Conservation (phyloP, 2,797 vertebrate species). For the Esox masquinongy region DNA sequence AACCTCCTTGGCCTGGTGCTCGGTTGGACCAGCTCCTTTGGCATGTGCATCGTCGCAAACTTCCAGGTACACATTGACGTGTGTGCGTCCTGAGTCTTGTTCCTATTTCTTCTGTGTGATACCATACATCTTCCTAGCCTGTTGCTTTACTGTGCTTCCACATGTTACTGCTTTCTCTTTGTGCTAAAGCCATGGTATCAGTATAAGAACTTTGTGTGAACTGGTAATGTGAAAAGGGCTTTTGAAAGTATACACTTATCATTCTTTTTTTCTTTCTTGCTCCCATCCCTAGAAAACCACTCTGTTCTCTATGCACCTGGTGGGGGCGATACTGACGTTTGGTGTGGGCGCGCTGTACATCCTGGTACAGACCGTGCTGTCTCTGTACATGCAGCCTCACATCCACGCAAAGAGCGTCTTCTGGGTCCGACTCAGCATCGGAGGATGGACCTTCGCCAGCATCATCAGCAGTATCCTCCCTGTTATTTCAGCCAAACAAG, state of each 20-base stretch:
- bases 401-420: conserved; percentile 81
- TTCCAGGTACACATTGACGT: conserved; percentile 82
- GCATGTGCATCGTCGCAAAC: conserved; percentile 90
- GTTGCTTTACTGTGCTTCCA: background rate
- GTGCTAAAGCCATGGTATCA: background rate
- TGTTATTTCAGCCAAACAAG: background rate
- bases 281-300: conserved; percentile 79
- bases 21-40: conserved; percentile 84
- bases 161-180: background rate
- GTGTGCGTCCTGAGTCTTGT: background rate
- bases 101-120: background rate
- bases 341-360: conserved; percentile 88
- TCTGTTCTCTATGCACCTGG: conserved; percentile 79
- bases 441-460: conserved; percentile 81
- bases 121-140: background rate
- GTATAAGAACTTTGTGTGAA: background rate
- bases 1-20: conserved; percentile 78
- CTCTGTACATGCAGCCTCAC: conserved; percentile 86
- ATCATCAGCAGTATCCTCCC: conserved; percentile 89
- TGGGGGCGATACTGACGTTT: conserved; percentile 84
- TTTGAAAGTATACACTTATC: too few relatives aligned
- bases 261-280: background rate
- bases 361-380: conserved; percentile 82
- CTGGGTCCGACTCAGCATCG: conserved; percentile 74
- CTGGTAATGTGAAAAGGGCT: too few relatives aligned